These are phyloP conservation scores for Antheraea pernyi DNA, from an alignment of 1,140 invertebrate genomes.

Conservation along the genomic window DNA sequence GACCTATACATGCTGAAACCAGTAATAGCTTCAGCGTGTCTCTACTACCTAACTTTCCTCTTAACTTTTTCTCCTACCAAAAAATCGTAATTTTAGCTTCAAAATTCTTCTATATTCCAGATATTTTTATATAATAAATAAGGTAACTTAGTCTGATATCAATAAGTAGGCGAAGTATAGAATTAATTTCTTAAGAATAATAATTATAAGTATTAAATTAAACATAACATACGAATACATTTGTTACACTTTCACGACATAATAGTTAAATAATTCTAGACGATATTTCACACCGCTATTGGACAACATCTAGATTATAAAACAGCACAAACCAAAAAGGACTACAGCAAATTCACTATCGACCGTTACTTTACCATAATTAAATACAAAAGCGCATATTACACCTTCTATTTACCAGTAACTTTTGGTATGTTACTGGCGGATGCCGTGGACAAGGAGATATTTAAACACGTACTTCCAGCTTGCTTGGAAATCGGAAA, in stretches of 20 bases:
- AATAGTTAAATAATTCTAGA: slow-evolving; percentile 15
- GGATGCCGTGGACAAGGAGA: slow-evolving; percentile 14
- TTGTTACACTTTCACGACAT: not conserved
- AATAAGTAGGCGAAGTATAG: too few species aligned
- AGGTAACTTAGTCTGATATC: too few species aligned
- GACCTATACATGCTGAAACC: too few species aligned
- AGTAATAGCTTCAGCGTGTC: too few species aligned
- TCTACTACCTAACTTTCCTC: too few species aligned
- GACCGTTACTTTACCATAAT: slow-evolving; percentile 88
- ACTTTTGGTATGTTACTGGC: slow-evolving; percentile 18
- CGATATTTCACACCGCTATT: slow-evolving; percentile 26
- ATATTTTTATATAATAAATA: too few species aligned
- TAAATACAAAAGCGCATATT: slow-evolving; percentile 93
- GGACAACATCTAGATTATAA: slow-evolving; percentile 85
- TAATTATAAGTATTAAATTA: too few species aligned
- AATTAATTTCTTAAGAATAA: too few species aligned
- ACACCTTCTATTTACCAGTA: slow-evolving; percentile 88
- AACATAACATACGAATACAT: too few species aligned
- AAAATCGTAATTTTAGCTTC: too few species aligned
- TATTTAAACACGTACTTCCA: slow-evolving; percentile 7
- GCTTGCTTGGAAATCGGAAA: slow-evolving; percentile 85
- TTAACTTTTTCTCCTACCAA: too few species aligned
- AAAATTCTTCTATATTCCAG: too few species aligned
- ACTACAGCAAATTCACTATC: slow-evolving; percentile 81
- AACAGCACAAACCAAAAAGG: slow-evolving; percentile 67